Base-by-base conservation (phyloP, 2,797 vertebrate genomes). In the Dermochelys coriacea region DNA sequence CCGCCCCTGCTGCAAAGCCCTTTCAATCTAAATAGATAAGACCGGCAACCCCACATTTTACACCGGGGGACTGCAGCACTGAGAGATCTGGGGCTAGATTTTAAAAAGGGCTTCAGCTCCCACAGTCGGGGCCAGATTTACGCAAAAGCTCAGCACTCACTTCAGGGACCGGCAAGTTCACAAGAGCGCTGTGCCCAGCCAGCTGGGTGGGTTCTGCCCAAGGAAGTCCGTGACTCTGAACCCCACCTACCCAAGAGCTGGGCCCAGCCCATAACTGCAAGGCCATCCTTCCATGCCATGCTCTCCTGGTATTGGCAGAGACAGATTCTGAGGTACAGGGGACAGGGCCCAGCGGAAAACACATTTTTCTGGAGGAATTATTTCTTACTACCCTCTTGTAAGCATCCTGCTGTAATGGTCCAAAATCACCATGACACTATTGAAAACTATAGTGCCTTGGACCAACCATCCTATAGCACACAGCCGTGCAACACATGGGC, bases 401-500 rank as follows among this genome's bases (percentile, higher is more conserved):
- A 84, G n/a, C n/a, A 41, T 57, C 1, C 7, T 23, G 37, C 0
- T n/a, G 2, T 5, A 79, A 25, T 0, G 2, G 57, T 41, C 87
- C 88, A 49, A 55, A 90, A 87, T 89, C 87, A 34, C 82, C 90
- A 77, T 0, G 11, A 82, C 51, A 29, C 78, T 92, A 74, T 57
- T 34, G 85, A 2, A 92, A 86, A 57, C 31, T 1, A 1, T 81
- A 82, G 47, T 1, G 37, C 31, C 93, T 50, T 19, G 52, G 86
- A 81, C 75, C 41, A 59, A 85, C 75, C 41, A 54, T 84, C 93
- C 54, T 91, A 83, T 55, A 68, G 81, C 68, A 74, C 85, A 91
- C 84, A 74, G 49, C 29, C 80, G 85, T 90, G 79, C 88, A 86
- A 31, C 86, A 88, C 91, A 68, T 94, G 91, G 14, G 3, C 95